Conservation (phyloP, 2,888 invertebrate species). For the Lasioglossum zephyrum region DNA sequence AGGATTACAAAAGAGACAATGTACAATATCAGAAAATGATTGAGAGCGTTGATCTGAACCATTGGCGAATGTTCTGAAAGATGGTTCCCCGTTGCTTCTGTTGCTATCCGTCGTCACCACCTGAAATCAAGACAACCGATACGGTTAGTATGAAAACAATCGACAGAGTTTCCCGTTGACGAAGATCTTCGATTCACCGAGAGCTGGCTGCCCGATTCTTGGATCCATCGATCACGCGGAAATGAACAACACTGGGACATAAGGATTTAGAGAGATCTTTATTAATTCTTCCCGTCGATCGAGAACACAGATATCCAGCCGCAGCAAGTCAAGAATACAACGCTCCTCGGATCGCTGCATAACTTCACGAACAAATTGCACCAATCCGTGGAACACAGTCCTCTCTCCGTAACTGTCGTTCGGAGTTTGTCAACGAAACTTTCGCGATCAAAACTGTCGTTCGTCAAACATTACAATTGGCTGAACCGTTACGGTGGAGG, state of each 20-base stretch:
- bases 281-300: constrained; percentile 44
- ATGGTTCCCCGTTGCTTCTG: neutral
- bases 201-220: neutral
- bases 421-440: too few relatives aligned
- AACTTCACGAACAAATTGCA: too few relatives aligned
- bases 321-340: too few relatives aligned
- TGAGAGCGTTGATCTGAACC: neutral
- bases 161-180: neutral
- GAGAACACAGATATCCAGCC: neutral
- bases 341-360: constrained; percentile 2
- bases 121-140: constrained; percentile 40
- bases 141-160: constrained; percentile 7
- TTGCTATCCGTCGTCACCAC: constrained; percentile 4
- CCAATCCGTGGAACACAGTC: neutral
- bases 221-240: neutral
- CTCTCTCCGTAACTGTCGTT: neutral
- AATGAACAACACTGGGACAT: constrained; percentile 31
- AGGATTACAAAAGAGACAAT: neutral
- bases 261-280: constrained; percentile 39
- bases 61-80: neutral
- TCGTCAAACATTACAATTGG: too few relatives aligned
- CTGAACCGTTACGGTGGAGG: too few relatives aligned
- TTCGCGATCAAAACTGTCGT: too few relatives aligned
- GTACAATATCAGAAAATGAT: neutral
- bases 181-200: neutral